Evolutionary conservation across 2,888 invertebrate genomes (phyloP).

Genomic region (Megamerina dolium): DNA sequence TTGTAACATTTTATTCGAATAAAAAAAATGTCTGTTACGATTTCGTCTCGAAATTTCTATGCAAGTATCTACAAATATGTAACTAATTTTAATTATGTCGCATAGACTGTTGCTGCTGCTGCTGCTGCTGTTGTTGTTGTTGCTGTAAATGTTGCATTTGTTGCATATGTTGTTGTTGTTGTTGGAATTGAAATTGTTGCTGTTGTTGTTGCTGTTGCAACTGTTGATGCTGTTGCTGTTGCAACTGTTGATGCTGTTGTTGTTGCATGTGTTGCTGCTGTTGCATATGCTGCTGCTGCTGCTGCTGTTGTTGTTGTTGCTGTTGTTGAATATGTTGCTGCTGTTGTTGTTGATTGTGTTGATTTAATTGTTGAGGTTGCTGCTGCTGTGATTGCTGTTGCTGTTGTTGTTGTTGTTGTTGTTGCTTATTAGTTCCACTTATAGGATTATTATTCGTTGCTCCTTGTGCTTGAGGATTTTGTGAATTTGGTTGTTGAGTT

Average conservation of each 20-base stretch:
- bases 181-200: conserved; percentile 19
- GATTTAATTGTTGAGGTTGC: conserved; percentile 13
- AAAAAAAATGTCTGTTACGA: no score
- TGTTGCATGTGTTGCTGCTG: conserved; percentile 27
- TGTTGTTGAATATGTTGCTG: conserved; percentile 20
- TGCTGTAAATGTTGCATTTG: conserved; percentile 21
- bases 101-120: conserved; percentile 27
- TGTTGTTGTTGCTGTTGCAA: conserved; percentile 20
- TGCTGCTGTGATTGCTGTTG: conserved; percentile 14
- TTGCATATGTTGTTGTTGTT: conserved; percentile 28
- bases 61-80: no score
- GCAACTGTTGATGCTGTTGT: conserved; percentile 20
- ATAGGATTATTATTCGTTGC: no score
- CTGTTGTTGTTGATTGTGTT: conserved; percentile 9
- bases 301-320: conserved; percentile 24
- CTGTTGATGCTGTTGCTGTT: conserved; percentile 21
- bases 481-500: no score
- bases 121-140: conserved; percentile 26
- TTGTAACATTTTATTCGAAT: no score
- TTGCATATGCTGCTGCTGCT: conserved; percentile 23
- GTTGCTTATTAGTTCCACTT: conserved; percentile 14
- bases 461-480: no score
- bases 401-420: conserved; percentile 16
- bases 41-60: no score
- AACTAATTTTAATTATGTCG: conserved; percentile 22